Conservation (phyloP, 1,140 invertebrate species). For the Drosophila nikananu region DNA sequence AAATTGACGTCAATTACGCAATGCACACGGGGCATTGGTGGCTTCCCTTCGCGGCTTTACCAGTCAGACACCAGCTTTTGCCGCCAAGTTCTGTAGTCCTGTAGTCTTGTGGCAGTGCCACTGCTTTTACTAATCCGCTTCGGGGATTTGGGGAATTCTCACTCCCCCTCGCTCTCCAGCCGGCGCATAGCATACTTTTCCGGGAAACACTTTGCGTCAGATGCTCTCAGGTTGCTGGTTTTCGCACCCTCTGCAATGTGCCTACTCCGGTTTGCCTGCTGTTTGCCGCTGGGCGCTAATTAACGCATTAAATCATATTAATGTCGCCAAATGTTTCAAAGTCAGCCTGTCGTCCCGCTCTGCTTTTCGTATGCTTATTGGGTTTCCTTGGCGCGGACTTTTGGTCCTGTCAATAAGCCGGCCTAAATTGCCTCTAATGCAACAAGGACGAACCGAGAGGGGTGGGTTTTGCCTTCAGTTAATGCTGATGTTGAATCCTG, state of each 20-base stretch:
- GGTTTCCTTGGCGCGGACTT: constrained; percentile 23
- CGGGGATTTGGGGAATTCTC: constrained; percentile 84
- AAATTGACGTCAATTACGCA: constrained; percentile 85
- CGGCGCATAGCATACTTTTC: constrained; percentile 75
- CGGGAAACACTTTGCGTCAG: constrained; percentile 60
- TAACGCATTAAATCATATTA: constrained; percentile 85
- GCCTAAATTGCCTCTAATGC: constrained; percentile 70
- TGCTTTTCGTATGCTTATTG: constrained; percentile 64
- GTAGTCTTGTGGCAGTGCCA: constrained; percentile 25
- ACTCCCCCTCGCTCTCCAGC: background rate
- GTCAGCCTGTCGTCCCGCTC: constrained; percentile 50
- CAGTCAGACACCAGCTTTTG: constrained; percentile 47
- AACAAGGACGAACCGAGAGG: background rate
- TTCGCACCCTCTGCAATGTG: constrained; percentile 54
- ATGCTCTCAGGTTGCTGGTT: constrained; percentile 69
- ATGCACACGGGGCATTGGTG: constrained; percentile 59
- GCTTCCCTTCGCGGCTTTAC: constrained; percentile 17
- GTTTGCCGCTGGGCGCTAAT: constrained; percentile 67
- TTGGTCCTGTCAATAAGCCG: constrained; percentile 66
- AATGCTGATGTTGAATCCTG: constrained; percentile 6
- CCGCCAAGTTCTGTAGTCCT: background rate
- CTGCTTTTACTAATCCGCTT: constrained; percentile 78
- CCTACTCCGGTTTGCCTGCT: constrained; percentile 21
- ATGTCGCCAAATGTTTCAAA: constrained; percentile 84
- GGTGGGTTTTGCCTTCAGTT: constrained; percentile 5